phyloP scores from a whole-genome alignment of 2,113 vertebrate genomes.

The Marmota monax region DNA sequence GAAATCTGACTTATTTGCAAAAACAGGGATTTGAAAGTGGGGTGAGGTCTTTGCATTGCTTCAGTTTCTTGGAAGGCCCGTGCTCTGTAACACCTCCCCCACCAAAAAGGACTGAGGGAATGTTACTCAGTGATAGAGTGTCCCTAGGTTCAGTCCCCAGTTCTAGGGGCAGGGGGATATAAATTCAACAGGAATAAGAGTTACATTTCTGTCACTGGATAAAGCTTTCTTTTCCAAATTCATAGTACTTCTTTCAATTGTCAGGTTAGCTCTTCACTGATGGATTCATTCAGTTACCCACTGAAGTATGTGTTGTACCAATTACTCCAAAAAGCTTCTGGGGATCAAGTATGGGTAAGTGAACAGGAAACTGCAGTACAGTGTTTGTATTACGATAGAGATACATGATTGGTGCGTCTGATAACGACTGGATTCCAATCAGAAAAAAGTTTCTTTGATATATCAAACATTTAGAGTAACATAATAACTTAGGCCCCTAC shows the following conservation, averaged over 20 bases:
- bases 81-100: too few relatives aligned
- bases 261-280: not conserved
- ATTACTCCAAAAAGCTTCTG: not conserved
- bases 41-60: too few relatives aligned
- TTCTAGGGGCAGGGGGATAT: not conserved
- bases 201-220: not conserved
- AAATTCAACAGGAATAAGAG: not conserved
- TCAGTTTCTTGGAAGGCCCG: too few relatives aligned
- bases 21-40: too few relatives aligned
- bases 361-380: not conserved
- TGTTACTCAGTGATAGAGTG: too few relatives aligned
- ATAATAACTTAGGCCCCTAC: not conserved
- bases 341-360: not conserved
- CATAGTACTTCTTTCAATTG: not conserved
- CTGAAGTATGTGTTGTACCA: not conserved
- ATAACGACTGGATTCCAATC: not conserved
- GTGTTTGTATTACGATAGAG: not conserved
- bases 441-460: not conserved
- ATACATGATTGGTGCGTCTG: not conserved
- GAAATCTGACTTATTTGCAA: too few relatives aligned
- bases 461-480: not conserved
- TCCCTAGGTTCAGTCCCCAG: too few relatives aligned
- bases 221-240: constrained; percentile 31
- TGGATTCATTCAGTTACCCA: not conserved
- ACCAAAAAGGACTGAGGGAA: too few relatives aligned